These are phyloP conservation scores for Atrichornis clamosus DNA, from an alignment of 2,113 vertebrate species.

Conservation along the genomic window DNA sequence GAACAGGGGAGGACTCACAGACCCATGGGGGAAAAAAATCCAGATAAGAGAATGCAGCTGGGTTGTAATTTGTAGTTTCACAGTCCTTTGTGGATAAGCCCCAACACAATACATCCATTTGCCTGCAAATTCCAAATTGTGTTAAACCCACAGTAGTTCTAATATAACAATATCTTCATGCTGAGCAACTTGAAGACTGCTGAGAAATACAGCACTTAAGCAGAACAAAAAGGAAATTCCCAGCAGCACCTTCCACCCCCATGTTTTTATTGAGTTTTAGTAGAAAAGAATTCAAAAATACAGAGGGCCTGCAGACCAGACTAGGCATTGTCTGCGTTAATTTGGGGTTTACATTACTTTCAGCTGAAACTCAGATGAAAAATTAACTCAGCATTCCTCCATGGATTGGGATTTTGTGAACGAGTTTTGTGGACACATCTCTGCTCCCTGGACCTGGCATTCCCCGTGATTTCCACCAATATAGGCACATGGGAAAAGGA, in stretches of 20 bases:
- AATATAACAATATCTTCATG: slow-evolving; percentile 70
- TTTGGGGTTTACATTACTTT: slow-evolving; percentile 60
- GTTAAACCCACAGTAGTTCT: slow-evolving; percentile 65
- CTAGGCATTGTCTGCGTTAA: slow-evolving; percentile 61
- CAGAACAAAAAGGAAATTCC: slow-evolving; percentile 71
- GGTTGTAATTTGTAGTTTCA: slow-evolving; percentile 68
- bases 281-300: slow-evolving; percentile 64
- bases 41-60: slow-evolving; percentile 54
- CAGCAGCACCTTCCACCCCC: slow-evolving; percentile 69
- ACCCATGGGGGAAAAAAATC: neutral
- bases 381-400: slow-evolving; percentile 45
- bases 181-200: slow-evolving; percentile 70
- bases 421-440: neutral
- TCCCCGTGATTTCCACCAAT: neutral
- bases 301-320: slow-evolving; percentile 54
- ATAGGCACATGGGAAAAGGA: neutral
- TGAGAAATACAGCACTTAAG: slow-evolving; percentile 70
- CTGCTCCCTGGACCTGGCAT: neutral
- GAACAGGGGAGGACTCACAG: neutral
- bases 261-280: slow-evolving; percentile 65
- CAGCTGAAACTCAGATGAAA: slow-evolving; percentile 40
- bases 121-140: slow-evolving; percentile 72
- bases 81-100: slow-evolving; percentile 63
- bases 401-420: neutral
- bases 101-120: slow-evolving; percentile 71